These are phyloP conservation scores for Pangasius sanitwongsei DNA, from an alignment of 2,797 vertebrate genomes.

Conservation along the genomic window DNA sequence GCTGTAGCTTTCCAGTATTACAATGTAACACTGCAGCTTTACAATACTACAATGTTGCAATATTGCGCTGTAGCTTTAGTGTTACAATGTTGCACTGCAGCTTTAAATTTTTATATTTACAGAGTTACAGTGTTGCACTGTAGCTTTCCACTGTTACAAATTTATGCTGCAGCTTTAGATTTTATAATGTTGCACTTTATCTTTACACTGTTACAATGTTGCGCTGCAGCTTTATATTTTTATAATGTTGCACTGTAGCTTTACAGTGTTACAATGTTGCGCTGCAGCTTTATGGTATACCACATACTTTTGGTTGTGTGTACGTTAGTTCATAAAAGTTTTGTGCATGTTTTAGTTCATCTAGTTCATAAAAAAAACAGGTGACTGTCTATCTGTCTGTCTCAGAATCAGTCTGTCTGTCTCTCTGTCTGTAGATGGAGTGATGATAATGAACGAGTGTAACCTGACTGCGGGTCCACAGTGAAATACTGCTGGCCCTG, in stretches of 20 bases:
- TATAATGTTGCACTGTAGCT: not conserved
- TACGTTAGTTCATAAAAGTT: not conserved
- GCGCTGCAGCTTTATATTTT: not conserved
- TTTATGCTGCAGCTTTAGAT: not conserved
- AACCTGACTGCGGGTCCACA: conserved; percentile 95
- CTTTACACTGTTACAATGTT: not conserved
- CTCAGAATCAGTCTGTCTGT: not conserved
- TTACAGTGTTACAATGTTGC: not conserved
- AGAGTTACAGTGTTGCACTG: not conserved
- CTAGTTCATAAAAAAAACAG: not conserved
- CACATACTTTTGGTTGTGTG: not conserved
- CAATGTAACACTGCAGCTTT: not conserved
- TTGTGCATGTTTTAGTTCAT: not conserved
- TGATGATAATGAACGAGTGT: not conserved
- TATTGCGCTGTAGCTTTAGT: not conserved
- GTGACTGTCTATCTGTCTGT: not conserved
- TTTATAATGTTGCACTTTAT: not conserved
- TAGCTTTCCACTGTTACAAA: not conserved
- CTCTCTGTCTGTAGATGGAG: not conserved
- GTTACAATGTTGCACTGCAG: not conserved
- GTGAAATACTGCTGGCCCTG: conserved; percentile 96
- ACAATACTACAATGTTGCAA: not conserved
- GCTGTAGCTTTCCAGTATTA: not conserved
- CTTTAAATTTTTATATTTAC: not conserved
- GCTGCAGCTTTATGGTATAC: not conserved